These are phyloP conservation scores for Nothocercus nigrocapillus DNA, from an alignment of 2,113 vertebrate genomes.

Conservation along the genomic window DNA sequence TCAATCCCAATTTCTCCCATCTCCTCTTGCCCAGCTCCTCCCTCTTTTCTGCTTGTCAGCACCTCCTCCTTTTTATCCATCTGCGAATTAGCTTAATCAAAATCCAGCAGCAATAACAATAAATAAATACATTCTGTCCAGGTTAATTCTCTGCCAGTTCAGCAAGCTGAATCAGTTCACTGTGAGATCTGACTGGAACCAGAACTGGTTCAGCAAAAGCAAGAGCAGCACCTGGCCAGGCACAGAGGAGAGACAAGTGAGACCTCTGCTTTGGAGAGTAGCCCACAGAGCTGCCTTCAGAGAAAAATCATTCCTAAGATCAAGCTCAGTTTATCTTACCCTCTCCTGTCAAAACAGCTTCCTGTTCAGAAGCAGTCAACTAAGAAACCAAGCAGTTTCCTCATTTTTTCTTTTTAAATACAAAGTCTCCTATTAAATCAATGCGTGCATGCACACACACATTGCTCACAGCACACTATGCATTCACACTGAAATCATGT, in stretches of 20 bases:
- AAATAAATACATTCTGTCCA: background rate
- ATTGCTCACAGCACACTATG: background rate
- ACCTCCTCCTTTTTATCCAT: background rate
- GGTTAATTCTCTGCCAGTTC: background rate
- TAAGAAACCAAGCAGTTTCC: background rate
- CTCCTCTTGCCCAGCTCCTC: background rate
- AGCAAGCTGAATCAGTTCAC: background rate
- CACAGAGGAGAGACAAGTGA: background rate
- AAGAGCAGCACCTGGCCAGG: background rate
- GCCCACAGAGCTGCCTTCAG: background rate
- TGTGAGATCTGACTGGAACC: background rate
- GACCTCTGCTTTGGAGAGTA: background rate
- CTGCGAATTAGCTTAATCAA: background rate
- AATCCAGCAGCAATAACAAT: background rate
- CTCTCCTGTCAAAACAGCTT: background rate
- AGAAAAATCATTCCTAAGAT: background rate
- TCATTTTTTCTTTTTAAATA: background rate
- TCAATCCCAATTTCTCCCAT: background rate
- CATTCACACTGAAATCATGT: accelerated
- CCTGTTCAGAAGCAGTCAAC: background rate
- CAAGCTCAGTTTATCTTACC: background rate
- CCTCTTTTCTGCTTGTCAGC: background rate
- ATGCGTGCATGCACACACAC: accelerated
- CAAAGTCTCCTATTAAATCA: background rate
- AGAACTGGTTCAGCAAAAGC: background rate